A percentile compares a stretch with the other conserved stretches of the same genome.
phyloP scores from a whole-genome alignment of 2,113 vertebrate genomes.

The Edolisoma coerulescens region DNA sequence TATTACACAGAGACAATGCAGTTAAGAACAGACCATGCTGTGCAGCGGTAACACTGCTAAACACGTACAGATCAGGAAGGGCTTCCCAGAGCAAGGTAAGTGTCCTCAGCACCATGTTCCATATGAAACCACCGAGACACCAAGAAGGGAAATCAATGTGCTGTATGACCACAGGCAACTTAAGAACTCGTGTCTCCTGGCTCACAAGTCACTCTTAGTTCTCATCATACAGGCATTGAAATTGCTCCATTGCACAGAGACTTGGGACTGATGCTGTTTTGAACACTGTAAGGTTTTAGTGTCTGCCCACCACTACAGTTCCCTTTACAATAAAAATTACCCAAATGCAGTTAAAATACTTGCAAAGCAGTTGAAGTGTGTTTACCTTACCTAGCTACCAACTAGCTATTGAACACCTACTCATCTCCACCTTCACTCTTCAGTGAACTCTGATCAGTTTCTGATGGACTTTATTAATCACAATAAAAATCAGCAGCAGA shows the following conservation, averaged over 20 bases:
- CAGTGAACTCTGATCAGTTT: not conserved
- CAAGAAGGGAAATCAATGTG: not conserved
- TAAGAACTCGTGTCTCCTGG: conserved; percentile 3
- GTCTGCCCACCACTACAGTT: not conserved
- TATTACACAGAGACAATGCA: not conserved
- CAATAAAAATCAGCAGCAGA: not conserved
- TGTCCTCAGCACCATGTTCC: not conserved
- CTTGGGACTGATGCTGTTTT: not conserved
- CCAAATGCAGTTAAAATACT: not conserved
- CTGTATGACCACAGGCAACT: conserved; percentile 23
- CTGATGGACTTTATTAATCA: not conserved
- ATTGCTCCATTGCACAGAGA: not conserved
- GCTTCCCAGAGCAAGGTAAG: not conserved
- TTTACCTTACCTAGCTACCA: not conserved
- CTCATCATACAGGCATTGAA: not conserved
- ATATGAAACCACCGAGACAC: conserved; percentile 7
- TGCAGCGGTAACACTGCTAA: not conserved
- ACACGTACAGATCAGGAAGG: not conserved
- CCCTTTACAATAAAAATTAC: not conserved
- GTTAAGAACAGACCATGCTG: not conserved
- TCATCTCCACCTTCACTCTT: not conserved
- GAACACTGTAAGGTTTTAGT: not conserved
- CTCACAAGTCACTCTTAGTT: conserved; percentile 15
- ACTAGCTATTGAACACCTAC: not conserved
- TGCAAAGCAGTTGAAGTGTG: not conserved